Percentiles rank a stretch among this genome's conserved stretches.
phyloP scores from a whole-genome alignment of 35 echinoderm and acorn worm species.

The Apostichopus parvimensis region DNA sequence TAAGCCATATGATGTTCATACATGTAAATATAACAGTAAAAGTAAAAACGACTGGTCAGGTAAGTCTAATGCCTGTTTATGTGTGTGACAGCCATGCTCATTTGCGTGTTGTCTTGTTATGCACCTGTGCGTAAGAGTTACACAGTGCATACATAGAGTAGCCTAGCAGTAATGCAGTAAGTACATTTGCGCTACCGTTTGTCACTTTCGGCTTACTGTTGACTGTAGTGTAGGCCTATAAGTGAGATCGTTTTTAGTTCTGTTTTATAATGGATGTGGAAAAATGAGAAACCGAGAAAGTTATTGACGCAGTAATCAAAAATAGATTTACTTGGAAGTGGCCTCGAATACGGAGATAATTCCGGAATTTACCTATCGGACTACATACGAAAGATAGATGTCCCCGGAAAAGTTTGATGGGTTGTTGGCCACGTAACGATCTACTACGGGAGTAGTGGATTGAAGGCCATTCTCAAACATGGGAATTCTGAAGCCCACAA shows the following conservation, averaged over 20 bases:
- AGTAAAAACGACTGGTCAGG: neutral
- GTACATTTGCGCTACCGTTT: neutral
- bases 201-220: neutral
- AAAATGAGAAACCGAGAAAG: neutral
- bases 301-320: neutral
- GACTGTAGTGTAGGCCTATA: neutral
- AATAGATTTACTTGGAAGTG: neutral
- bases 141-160: neutral
- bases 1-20: neutral
- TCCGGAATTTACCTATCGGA: neutral
- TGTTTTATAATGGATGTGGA: neutral
- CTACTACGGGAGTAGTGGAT: neutral
- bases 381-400: too few relatives aligned
- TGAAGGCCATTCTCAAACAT: neutral
- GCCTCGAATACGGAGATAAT: neutral
- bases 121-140: neutral
- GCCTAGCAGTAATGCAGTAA: neutral
- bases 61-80: neutral
- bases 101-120: neutral
- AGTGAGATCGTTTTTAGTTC: neutral
- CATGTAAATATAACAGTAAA: neutral
- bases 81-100: neutral
- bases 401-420: neutral
- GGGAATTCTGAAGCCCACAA: neutral
- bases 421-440: neutral